Evolutionary conservation across 2,888 invertebrate species (phyloP), one percentile per base, ranked within the genome.

Genomic region (Synergus japonicus): DNA sequence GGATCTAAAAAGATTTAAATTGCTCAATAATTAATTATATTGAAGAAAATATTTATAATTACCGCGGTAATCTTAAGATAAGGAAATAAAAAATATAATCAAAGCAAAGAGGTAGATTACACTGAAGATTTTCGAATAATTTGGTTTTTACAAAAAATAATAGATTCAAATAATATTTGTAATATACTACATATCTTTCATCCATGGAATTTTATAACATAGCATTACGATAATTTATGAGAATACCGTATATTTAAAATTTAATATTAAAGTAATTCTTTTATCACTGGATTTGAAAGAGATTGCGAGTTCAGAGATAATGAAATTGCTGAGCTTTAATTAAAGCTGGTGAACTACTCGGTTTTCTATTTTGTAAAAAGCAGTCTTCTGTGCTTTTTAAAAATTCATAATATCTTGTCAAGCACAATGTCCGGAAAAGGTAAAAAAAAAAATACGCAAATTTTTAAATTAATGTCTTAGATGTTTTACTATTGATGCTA

Each of bases 291-390:
- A 49, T 69, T 69, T 49, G 49, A 69, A 69, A 69, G 49, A 46
- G 49, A 69, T 69, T 49, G 46, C 49, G 46, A 69, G 69, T 44
- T 49, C 15, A 49, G 69, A 49, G 69, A 37, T 69, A 69, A 69
- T 69, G 69, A 69, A 69, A 69, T 69, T 46, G 69, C 49, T 69
- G 22, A 49, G 69, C 29, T 69, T 69, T 69, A 69, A 69, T 69
- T 69, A 69, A 69, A 69, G 46, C 69, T 49, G 69, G 49, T 69
- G 69, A 69, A 69, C 29, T 69, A 15, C 46, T 44, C 22, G 13
- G 2, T 9, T 46, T 67, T 46, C 22, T 46, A 22, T 44, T 67
- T 44, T 22, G 22, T 67, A 22, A 67, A 46, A 67, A 13, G 44
- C 15, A 67, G 13, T 67, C 44, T 66, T 66, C 12, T 66, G n/a